These are phyloP conservation scores for Ellobium chinense DNA, from an alignment of 2,888 invertebrate genomes.

Conservation along the genomic window DNA sequence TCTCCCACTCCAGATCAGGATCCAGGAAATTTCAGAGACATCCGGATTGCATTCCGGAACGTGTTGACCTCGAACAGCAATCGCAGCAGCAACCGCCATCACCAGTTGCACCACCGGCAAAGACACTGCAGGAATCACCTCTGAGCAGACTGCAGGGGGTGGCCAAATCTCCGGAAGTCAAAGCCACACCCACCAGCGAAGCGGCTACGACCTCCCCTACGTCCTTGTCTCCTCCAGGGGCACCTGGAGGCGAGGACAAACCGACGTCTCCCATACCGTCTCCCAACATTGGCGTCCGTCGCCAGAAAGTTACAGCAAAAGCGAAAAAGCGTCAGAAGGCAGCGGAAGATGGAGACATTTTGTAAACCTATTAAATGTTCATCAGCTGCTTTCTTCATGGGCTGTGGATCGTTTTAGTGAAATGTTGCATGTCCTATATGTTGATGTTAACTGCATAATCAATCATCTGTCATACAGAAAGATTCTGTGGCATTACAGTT, in stretches of 20 bases:
- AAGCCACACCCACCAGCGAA: background rate
- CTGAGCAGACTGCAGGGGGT: background rate
- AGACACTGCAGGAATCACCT: background rate
- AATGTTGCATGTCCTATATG: background rate
- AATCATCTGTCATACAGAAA: background rate
- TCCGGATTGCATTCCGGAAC: slow-evolving; percentile 50
- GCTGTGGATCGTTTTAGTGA: too few relatives aligned
- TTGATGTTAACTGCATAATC: background rate
- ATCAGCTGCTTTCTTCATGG: too few relatives aligned
- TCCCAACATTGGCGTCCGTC: slow-evolving; percentile 57
- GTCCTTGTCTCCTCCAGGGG: background rate
- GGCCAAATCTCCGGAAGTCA: background rate
- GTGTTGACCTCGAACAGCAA: slow-evolving; percentile 41
- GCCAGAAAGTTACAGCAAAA: slow-evolving; percentile 70
- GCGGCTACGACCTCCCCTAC: background rate
- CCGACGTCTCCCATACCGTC: slow-evolving; percentile 47
- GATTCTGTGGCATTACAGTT: background rate
- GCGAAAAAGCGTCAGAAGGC: slow-evolving; percentile 72
- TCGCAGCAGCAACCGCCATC: background rate
- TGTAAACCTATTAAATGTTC: background rate
- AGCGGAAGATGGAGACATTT: slow-evolving; percentile 49
- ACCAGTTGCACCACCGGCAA: background rate
- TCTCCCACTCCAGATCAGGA: slow-evolving; percentile 30
- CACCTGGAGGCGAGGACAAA: background rate
- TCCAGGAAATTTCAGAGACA: slow-evolving; percentile 44